These are phyloP conservation scores for Excalfactoria chinensis DNA, from an alignment of 2,113 vertebrate genomes.

Conservation along the genomic window DNA sequence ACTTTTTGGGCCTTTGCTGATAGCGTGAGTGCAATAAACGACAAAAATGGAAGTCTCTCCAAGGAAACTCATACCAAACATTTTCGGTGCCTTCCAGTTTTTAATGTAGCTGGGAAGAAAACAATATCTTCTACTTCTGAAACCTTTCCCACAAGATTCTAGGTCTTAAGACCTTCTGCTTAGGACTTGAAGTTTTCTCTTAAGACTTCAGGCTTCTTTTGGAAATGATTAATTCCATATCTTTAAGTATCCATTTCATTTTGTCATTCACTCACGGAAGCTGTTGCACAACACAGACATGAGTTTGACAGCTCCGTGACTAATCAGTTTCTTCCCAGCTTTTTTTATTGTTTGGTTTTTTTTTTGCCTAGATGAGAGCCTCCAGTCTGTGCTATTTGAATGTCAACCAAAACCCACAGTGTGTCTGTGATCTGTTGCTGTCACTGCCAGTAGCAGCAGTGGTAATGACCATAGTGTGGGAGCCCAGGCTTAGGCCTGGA, in stretches of 20 bases:
- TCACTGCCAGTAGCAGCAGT: background rate
- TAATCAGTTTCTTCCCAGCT: background rate
- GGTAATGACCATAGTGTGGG: conserved; percentile 43
- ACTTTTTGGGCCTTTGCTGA: background rate
- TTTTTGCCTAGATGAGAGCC: background rate
- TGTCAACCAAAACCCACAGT: conserved; percentile 4
- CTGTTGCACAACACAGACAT: background rate
- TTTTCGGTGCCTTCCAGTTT: background rate
- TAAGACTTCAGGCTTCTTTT: background rate
- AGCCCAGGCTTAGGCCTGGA: background rate
- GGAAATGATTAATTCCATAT: background rate
- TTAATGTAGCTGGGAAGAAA: background rate
- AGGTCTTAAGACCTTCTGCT: background rate
- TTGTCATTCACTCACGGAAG: background rate
- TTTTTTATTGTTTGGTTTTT: background rate
- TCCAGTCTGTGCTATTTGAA: conserved; percentile 4
- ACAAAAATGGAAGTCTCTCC: background rate
- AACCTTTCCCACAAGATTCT: background rate
- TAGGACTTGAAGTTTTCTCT: background rate
- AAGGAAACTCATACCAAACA: background rate
- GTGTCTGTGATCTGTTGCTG: background rate
- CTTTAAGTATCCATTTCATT: background rate
- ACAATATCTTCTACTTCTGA: background rate
- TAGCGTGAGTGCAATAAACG: background rate
- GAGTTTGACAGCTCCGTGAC: background rate